Base-by-base conservation (phyloP, 2,797 vertebrate genomes). In the Channallabes apus region DNA sequence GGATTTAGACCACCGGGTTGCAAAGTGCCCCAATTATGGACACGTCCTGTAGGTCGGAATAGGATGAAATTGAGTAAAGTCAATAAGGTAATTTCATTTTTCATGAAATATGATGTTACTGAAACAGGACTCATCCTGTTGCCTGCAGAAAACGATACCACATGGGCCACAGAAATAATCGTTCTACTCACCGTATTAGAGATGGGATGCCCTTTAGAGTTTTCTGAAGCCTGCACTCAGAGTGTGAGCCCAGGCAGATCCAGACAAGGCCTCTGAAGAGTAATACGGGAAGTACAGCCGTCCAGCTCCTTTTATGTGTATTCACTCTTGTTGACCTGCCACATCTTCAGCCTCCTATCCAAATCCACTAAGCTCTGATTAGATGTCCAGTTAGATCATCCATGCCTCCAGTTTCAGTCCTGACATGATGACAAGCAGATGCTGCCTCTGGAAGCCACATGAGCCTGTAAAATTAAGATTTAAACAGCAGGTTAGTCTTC, bases 271-370 rank as follows among this genome's bases (percentile, higher is more conserved):
- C 91, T 92, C 61, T 69, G 86, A 89, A 91, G 91, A 85, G 78
- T 91, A 93, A 95, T 92, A 95, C 86, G 87, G 86, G 64, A 92
- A 90, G 93, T 89, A 87, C 89, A 91, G 91, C 91, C 91, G 93
- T 92, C 93, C 93, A 90, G 61, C 93, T 93, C 90, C 91, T 92
- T 46, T 88, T 91, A 90, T 87, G 93, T 92, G 89, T 90, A 89
- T 86, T 94, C 92, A 90, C 89, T 94, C 92, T 93, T 84, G 91
- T 93, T 89, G 85, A 88, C 85, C 86, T 83, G 88, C 89, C 87
- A 93, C 95, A 95, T 96, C 92, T 93, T 93, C 86, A 87, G 91
- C 88, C 92, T 91, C 90, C 86, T 89, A 88, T 93, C 90, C 91
- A 90, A 93, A 92, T 91, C 93, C 90, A 87, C 89, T 89, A 88